Evolutionary conservation across 92 coral and sea anemone species (phyloP).

Genomic region (Diadumene lineata): DNA sequence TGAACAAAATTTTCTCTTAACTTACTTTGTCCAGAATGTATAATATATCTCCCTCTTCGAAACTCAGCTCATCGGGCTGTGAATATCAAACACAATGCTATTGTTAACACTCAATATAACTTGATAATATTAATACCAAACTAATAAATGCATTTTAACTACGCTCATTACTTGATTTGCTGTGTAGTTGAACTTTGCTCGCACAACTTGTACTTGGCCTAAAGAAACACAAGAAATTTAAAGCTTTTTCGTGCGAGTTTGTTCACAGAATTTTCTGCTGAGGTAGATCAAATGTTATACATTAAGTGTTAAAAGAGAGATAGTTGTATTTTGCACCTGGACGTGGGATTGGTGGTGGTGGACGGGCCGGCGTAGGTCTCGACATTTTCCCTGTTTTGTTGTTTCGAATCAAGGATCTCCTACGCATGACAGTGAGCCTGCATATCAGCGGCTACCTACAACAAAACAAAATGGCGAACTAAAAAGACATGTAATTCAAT

Average conservation of each 20-base stretch:
- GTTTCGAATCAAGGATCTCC: neutral
- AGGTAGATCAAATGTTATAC: neutral
- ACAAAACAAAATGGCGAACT: constrained; percentile 51
- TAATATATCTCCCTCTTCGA: constrained; percentile 96
- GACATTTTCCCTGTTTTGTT: constrained; percentile 65
- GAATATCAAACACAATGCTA: constrained; percentile 5
- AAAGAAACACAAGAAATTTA: constrained; percentile 8
- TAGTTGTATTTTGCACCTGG: constrained; percentile 58
- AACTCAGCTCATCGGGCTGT: constrained; percentile 92
- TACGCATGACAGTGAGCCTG: constrained; percentile 33
- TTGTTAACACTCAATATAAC: too few relatives aligned
- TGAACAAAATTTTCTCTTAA: neutral
- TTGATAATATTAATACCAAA: too few relatives aligned
- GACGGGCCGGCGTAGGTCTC: constrained; percentile 63
- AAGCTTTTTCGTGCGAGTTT: neutral
- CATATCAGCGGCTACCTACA: constrained; percentile 6
- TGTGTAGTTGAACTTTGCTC: constrained; percentile 89
- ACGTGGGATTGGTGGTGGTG: constrained; percentile 97
- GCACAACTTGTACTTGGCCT: constrained; percentile 95
- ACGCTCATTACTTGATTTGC: constrained; percentile 82
- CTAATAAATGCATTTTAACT: too few relatives aligned
- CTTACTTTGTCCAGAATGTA: constrained; percentile 91
- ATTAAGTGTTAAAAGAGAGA: neutral
- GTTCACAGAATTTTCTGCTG: neutral
- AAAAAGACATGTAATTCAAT: neutral